These are phyloP conservation scores for Channa argus DNA, from an alignment of 2,113 vertebrate species.

Conservation along the genomic window DNA sequence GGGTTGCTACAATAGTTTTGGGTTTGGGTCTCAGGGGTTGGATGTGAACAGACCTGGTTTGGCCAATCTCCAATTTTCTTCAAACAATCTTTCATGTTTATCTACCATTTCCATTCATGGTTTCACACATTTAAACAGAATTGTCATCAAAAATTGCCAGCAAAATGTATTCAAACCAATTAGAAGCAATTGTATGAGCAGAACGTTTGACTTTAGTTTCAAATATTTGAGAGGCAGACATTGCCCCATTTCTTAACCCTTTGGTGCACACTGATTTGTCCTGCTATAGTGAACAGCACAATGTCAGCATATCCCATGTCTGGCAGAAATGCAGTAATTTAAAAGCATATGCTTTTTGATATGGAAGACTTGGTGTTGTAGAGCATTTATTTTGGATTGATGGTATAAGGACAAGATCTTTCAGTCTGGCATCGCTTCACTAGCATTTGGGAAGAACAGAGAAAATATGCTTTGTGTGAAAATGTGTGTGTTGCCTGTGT, in stretches of 20 bases:
- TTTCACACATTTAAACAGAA: conserved; percentile 41
- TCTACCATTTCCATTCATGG: background rate
- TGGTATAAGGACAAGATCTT: conserved; percentile 36
- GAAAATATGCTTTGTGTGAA: conserved; percentile 62
- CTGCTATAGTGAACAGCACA: background rate
- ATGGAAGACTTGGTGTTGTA: background rate
- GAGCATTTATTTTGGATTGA: conserved; percentile 44
- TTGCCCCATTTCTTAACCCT: background rate
- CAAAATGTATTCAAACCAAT: conserved; percentile 18
- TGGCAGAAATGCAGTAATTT: conserved; percentile 36
- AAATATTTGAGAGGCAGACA: conserved; percentile 3
- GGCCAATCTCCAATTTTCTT: conserved; percentile 2
- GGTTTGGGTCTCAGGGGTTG: conserved; percentile 8
- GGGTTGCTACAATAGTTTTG: too few species aligned
- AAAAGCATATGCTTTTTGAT: conserved; percentile 23
- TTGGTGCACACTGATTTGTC: background rate
- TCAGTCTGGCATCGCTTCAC: conserved; percentile 52
- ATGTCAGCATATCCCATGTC: background rate
- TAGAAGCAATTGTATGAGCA: conserved; percentile 17
- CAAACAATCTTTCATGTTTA: conserved; percentile 46
- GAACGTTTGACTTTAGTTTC: conserved; percentile 24
- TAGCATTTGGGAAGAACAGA: conserved; percentile 71
- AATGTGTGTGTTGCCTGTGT: conserved; percentile 15
- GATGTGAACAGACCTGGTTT: conserved; percentile 17
- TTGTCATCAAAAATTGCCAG: background rate